Evolutionary conservation across 2,888 invertebrate species (phyloP), one percentile per base, ranked within the genome.

Genomic region (Ferrisia virgata): DNA sequence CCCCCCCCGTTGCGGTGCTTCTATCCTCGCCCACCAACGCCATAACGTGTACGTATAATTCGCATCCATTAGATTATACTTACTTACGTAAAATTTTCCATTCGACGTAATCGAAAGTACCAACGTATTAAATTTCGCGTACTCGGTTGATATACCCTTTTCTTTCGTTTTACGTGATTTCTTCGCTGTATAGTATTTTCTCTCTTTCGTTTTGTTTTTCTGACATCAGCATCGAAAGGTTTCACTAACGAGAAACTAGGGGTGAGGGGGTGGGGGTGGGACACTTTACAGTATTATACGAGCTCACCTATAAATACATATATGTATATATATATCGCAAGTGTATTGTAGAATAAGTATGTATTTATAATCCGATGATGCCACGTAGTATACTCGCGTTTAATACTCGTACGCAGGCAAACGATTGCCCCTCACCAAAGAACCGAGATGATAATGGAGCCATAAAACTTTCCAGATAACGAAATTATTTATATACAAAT

Each of bases 81-180:
- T 39, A 39, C 39, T 11, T 39, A 39, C 39, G 39, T 11, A 28
- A 64, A 64, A 64, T 64, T 64, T 64, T 64, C 47, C 47, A 47
- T 64, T 64, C 58, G 58, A 28, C 58, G 58, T 64, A 64, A 64
- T 64, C 58, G 58, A 64, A 64, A 64, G 47, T 47, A 47, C 47
- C 47, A 47, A 4, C 47, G 47, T 47, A 47, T 47, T 47, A 47
- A 47, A 47, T 47, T 47, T 47, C 47, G 47, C 18, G 47, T 47
- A 47, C 47, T 47, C 47, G 47, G 47, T 47, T 47, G 18, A 47
- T 47, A 47, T 47, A n/a, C 47, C 4, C 18, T 47, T 47, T 47
- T 47, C 47, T 47, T 47, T 47, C 47, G 47, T 47, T 47, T n/a
- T 47, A 47, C 47, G 47, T 47, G 47, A 47, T 47, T 47, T 36